phyloP scores from a whole-genome alignment of 2,888 invertebrate species.

The Ectropis crepuscularia region DNA sequence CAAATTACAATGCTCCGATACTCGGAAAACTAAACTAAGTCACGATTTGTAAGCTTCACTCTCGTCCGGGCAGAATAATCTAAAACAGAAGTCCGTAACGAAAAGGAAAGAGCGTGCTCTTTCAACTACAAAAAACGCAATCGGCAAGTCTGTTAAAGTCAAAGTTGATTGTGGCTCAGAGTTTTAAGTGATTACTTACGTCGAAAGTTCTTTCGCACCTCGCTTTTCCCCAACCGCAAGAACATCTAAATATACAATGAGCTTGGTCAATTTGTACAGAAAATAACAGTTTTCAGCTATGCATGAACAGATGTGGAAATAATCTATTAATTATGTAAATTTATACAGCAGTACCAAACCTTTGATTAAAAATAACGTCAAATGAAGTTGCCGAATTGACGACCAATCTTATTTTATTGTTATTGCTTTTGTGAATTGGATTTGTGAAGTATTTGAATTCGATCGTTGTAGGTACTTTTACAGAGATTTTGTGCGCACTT shows the following conservation, averaged over 20 bases:
- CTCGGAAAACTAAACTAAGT: conserved; percentile 9
- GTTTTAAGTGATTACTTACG: conserved; percentile 49
- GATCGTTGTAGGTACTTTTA: conserved; percentile 9
- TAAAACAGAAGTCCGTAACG: conserved; percentile 27
- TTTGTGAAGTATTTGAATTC: conserved; percentile 39
- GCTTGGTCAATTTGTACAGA: conserved; percentile 45
- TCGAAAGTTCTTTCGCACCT: conserved; percentile 48
- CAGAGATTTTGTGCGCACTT: neutral
- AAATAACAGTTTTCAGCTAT: conserved; percentile 47
- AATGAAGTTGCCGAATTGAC: conserved; percentile 37
- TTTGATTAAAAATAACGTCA: conserved; percentile 40
- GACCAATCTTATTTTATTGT: conserved; percentile 42
- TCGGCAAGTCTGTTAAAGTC: conserved; percentile 45
- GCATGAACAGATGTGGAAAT: conserved; percentile 40
- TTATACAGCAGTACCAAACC: conserved; percentile 29
- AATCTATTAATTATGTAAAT: conserved; percentile 44
- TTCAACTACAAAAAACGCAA: conserved; percentile 43
- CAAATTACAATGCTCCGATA: neutral
- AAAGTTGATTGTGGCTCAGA: conserved; percentile 49
- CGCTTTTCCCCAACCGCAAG: conserved; percentile 49
- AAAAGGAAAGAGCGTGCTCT: conserved; percentile 37
- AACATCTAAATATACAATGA: conserved; percentile 60
- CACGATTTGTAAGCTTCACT: conserved; percentile 15
- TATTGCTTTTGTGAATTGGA: conserved; percentile 43
- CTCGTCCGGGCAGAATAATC: conserved; percentile 35